Conservation (phyloP, 1,140 invertebrate species). For the Tetragnatha versicolor region DNA sequence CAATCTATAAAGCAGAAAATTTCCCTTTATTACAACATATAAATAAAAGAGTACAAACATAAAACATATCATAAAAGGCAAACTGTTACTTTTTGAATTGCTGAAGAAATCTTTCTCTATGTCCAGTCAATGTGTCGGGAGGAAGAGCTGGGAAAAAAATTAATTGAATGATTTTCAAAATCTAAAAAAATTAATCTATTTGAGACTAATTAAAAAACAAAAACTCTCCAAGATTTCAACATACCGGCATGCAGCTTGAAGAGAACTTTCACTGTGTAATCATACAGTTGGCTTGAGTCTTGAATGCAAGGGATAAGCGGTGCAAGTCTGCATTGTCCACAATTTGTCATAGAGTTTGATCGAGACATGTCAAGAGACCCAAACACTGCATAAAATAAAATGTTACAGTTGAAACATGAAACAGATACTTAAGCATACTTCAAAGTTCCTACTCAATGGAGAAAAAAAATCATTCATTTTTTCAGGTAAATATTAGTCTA, state of each 20-base stretch:
- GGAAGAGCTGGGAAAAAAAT: constrained; percentile 72
- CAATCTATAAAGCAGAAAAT: constrained; percentile 66
- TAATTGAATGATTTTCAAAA: background rate
- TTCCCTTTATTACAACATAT: background rate
- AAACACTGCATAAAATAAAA: constrained; percentile 75
- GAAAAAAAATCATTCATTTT: too few relatives aligned
- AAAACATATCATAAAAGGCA: background rate
- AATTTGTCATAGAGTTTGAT: constrained; percentile 95
- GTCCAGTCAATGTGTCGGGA: constrained; percentile 87
- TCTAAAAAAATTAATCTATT: constrained; percentile 2
- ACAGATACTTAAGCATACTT: too few relatives aligned
- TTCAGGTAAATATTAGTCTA: too few relatives aligned
- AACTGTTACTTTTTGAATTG: constrained; percentile 77
- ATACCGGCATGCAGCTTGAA: constrained; percentile 86
- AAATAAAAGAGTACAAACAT: constrained; percentile 17
- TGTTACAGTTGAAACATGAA: too few relatives aligned
- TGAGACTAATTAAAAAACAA: background rate
- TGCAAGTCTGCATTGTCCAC: constrained; percentile 93
- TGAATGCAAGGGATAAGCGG: constrained; percentile 97
- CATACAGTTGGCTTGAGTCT: constrained; percentile 95
- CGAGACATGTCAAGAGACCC: constrained; percentile 90
- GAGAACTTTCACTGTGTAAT: constrained; percentile 93
- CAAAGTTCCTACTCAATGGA: too few relatives aligned
- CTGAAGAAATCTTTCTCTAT: constrained; percentile 87
- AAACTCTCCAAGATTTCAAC: background rate